Base-by-base conservation (phyloP, 1,140 invertebrate species). In the Leptopilina clavipes region DNA sequence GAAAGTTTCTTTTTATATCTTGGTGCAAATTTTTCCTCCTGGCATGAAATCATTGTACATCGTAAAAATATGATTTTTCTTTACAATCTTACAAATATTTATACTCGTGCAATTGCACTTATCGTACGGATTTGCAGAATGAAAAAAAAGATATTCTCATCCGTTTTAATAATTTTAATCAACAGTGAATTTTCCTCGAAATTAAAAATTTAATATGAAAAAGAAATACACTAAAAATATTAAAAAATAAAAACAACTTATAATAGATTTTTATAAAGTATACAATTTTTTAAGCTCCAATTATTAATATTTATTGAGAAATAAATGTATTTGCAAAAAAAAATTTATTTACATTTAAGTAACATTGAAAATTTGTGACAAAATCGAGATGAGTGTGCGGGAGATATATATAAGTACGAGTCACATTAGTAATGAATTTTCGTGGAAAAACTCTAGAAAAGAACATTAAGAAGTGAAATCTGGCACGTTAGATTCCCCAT, bases 401-500 rank as follows among this genome's bases (percentile, higher is more conserved):
- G 73, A 73, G 44, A 5, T 9, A 70, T 56, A 78, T 79, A 65
- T 76, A 76, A 44, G 44, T 25, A 71, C 74, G 17, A 80, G 75
- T 77, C 73, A 73, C 73, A 54, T 59, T 75, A 73, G 76, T 82
- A 82, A 82, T 82, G 79, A 81, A 82, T 82, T 82, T 78, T 76
- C 76, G 75, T 59, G 40, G n/a, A 76, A 78, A 75, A 72, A 76
- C 72, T 77, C 74, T 72, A 74, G 77, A 79, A 78, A 81, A 79
- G 77, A 74, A 77, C 74, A 76, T 82, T 82, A 82, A 76, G 78
- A 75, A 82, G 78, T 78, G 73, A 79, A 82, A 82, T 79, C 81
- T 79, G 71, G 74, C 71, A 76, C 70, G 59, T 43, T 76, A 77
- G 54, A 83, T 83, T 81, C 74, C 76, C 83, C 74, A 65, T 65